Evolutionary conservation across 1,140 invertebrate genomes (phyloP), one percentile per base, ranked within the genome.

Genomic region (Chrysopa pallens): DNA sequence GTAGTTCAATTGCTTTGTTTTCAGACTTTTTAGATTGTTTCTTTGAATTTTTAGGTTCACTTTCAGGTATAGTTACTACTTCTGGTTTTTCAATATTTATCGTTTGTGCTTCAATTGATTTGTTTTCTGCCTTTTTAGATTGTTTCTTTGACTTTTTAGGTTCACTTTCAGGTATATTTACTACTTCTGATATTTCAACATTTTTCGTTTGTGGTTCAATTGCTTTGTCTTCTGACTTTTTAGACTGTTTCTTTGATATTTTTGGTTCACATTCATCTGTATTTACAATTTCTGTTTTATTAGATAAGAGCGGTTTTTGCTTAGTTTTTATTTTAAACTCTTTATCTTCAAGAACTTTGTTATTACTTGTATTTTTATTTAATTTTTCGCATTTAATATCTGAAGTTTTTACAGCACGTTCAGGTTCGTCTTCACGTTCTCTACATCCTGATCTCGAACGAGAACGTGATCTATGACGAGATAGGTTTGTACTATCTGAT

Each of bases 61-160:
- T 31, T 31, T 31, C 29, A 7, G 29, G 6, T 31, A 31, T 11
- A 31, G 29, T 62, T 43, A 58, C 52, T 47, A 57, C 60, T 46
- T 57, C 59, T 13, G 42, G 11, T n/a, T 46, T 46, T 36, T 49
- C 49, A 39, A 55, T 57, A 13, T 60, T 55, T 49, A 57, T 54
- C 40, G 52, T 50, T 36, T 53, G 50, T 40, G 50, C 54, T 44
- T 42, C 53, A 23, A 46, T 35, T 36, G 42, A 36, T 6, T 46
- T 29, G 9, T 15, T 8, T 29, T 50, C 49, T 15, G 39, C 12
- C 40, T 27, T 28, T 48, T 50, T 50, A 23, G 46, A 15, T 41
- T 52, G 51, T 11, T 53, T 44, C 46, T 58, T 55, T 38, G 62
- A 56, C 50, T 63, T 57, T 48, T 52, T 58, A 12, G 57, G 54